Evolutionary conservation across 2,797 vertebrate species (phyloP), one percentile per base, ranked within the genome.

Genomic region (Sardinella longiceps): DNA sequence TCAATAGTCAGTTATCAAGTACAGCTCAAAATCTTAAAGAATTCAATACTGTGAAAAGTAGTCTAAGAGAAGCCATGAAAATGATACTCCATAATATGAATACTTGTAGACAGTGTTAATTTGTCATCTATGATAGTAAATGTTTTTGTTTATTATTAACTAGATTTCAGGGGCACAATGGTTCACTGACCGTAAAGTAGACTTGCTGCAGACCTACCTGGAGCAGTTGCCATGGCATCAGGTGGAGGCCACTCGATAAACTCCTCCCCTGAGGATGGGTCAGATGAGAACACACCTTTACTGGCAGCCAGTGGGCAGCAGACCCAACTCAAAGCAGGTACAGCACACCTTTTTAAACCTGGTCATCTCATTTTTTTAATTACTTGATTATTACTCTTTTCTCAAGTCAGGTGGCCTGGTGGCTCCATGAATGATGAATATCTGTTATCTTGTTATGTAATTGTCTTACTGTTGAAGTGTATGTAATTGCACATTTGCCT

Each of bases 201-300:
- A 5, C 6, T n/a, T 10, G 58, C 5, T 12, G 46, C 14, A 1
- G 2, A 43, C 39, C 80, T 82, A 39, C 48, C 39, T 6, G 28
- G 45, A n/a, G 83, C n/a, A 25, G 83, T 70, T 2, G 66, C 70
- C 84, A 96, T 96, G 95, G 86, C 90, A 0, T 43, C 0, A 0
- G 82, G 87, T 10, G 83, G 91, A 82, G 90, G 91, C 84, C 87
- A 4, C 90, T 93, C 93, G 87, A 90, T 93, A 89, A 94, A 93
- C 92, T 48, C 92, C 0, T 60, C 80, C 0, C 0, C 56, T 3
- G 82, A 84, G 1, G 91, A 94, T 5, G 58, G 91, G n/a, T 58
- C 84, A 9, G 91, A 93, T 4, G 94, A 95, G 60, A 63, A 15
- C 0, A 87, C 92, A 2, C 91, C 92, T 0, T 93, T 96, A 77